Base-by-base conservation (phyloP, 2,797 vertebrate species). In the Sitta carolinensis region DNA sequence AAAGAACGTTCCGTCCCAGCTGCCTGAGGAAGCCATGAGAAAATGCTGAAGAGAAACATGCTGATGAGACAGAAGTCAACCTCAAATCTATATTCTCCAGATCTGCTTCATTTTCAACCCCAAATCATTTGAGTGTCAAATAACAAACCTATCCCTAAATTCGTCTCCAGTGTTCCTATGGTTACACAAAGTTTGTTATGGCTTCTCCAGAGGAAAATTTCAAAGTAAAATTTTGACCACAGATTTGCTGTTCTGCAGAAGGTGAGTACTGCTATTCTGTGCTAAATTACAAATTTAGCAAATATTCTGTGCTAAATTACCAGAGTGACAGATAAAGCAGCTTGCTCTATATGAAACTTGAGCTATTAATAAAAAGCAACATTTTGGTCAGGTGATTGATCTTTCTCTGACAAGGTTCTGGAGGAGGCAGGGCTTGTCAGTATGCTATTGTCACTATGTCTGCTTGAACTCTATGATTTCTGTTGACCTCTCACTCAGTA, bases 1-100 rank as follows among this genome's bases (percentile, higher is more conserved):
- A 91, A 85, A 85, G 94, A 93, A 93, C 87, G 64, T 83, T 89
- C 61, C 3, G 92, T 45, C 57, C 81, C 67, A 54, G 27, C 67
- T 73, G 18, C 70, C 75, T 84, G 52, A 76, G 29, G n/a, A 91
- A 94, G 36, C 43, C 68, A 34, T 63, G 57, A 73, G 43, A 72
- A 94, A 78, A n/a, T 69, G 79, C 36, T 51, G 52, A 90, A 76
- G 30, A 89, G 48, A 84, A 73, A 70, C 43, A 69, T 20, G 36
- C 86, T 73, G 70, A 89, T 79, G 43, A 90, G 67, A 84, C 7
- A 66, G 13, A 93, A 90, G 52, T 51, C 63, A 87, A 43, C n/a
- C 23, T 47, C 43, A 92, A 45, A 66, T 36, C 67, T 90, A 2
- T 57, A 63, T 69, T 73, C 13, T 69, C n/a, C 51, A 87, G 20